Evolutionary conservation across 2,888 invertebrate species (phyloP).

Genomic region (Bhutanitis thaidina): DNA sequence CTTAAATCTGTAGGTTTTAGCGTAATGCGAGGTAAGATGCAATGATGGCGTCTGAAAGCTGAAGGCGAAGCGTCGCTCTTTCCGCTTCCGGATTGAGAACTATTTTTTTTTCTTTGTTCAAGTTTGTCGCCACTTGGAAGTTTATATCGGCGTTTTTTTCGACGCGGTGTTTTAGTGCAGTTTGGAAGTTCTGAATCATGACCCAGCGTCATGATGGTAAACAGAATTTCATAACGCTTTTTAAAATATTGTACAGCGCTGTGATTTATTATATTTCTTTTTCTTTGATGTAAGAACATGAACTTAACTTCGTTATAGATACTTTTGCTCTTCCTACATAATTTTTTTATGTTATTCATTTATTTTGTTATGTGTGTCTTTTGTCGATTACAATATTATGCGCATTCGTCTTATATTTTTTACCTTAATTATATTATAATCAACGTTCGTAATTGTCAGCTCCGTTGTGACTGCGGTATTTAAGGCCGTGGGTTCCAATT

Average conservation of each 20-base stretch:
- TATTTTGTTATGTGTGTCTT: too few species aligned
- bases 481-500: too few species aligned
- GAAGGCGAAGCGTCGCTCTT: conserved; percentile 49
- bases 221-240: conserved; percentile 25
- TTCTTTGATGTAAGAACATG: too few species aligned
- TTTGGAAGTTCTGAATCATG: conserved; percentile 37
- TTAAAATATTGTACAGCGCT: conserved; percentile 16
- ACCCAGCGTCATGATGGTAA: too few species aligned
- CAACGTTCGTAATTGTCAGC: too few species aligned
- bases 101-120: conserved; percentile 42
- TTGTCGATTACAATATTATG: too few species aligned
- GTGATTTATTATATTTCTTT: not conserved
- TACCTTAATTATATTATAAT: too few species aligned
- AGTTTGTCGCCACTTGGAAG: conserved; percentile 38
- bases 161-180: conserved; percentile 39
- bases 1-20: not conserved
- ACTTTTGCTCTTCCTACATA: too few species aligned
- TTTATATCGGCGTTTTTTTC: conserved; percentile 26
- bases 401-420: too few species aligned
- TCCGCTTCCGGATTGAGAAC: conserved; percentile 51
- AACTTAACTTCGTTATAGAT: too few species aligned
- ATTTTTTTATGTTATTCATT: too few species aligned
- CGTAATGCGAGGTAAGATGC: conserved; percentile 38
- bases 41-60: conserved; percentile 63
- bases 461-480: too few species aligned